A percentile compares a stretch with the other conserved stretches of the same genome.
These are phyloP conservation scores for Lasaia peninsularis DNA, from an alignment of 1,140 invertebrate genomes.

Conservation along the genomic window DNA sequence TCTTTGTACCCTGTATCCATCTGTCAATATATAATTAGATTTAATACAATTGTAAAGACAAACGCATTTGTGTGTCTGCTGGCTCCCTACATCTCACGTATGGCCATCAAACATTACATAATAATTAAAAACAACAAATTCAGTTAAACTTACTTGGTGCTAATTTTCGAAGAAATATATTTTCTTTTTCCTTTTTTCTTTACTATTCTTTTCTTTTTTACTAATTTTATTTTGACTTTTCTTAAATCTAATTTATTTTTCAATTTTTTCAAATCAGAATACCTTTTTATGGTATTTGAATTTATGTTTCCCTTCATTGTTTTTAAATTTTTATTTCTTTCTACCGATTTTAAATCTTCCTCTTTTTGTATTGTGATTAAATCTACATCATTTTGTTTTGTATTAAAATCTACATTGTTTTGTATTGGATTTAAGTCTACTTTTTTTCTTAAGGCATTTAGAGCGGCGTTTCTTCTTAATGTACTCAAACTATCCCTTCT, in stretches of 20 bases:
- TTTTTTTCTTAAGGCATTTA: not conserved
- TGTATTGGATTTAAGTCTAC: not conserved
- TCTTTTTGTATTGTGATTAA: no score
- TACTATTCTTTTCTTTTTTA: not conserved
- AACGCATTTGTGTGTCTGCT: no score
- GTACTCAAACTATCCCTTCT: not conserved
- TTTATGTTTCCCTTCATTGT: not conserved
- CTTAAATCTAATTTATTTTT: not conserved
- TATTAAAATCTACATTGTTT: no score
- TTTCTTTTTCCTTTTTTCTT: not conserved
- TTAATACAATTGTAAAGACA: no score
- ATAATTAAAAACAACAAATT: no score
- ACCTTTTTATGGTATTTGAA: not conserved
- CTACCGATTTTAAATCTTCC: no score
- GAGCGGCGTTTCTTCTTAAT: not conserved
- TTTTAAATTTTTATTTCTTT: not conserved
- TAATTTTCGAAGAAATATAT: constrained; percentile 6
- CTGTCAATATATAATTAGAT: no score
- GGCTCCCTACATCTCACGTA: no score
- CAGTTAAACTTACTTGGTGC: not conserved
- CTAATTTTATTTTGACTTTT: constrained; percentile 2
- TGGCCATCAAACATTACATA: no score
- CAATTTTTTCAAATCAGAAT: not conserved
- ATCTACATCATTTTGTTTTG: no score
- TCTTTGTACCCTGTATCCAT: no score